Evolutionary conservation across 1,140 invertebrate genomes (phyloP), one percentile per base, ranked within the genome.

Genomic region (Heliothis subflexa): DNA sequence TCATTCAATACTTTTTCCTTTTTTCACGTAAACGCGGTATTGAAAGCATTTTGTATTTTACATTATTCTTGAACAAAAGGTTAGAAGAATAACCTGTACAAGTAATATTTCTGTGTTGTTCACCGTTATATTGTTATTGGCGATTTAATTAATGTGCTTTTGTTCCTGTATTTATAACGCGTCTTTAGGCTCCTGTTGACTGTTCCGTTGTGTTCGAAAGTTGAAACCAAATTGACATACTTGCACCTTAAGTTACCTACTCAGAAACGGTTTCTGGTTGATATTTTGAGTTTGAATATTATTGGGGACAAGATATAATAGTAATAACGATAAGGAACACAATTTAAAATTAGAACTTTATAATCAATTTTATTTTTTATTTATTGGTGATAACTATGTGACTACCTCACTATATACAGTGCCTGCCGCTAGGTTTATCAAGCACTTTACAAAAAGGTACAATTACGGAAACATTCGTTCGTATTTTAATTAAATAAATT

Each of bases 401-500:
- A 25, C 21, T 25, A 25, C 21, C 16, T 61, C 1, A 61, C 21
- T n/a, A 14, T 5, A 40, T 14, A n/a, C 40, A 9, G 13, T 9
- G 14, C 28, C n/a, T 40, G 12, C 33, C 10, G 28, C 61, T 21
- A n/a, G 21, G 21, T 49, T 49, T 21, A 68, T 21, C 45, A 49
- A 33, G 18, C 18, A 49, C 40, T 10, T 49, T 25, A 49, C 40
- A 75, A 62, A 62, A 61, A 16, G 33, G 55, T 59, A 61, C 55
- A 73, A 59, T 75, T 75, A 75, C 18, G 73, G 73, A 75, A 75
- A 47, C 21, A 28, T 33, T 25, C 25, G 73, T 59, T 79, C 33
- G 54, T 73, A 18, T 71, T 59, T 75, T 84, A 83, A 86, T 86
- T 86, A 81, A 83, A 86, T 80, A 83, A 85, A 81, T 76, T 75